Percentiles rank a stretch among this genome's conserved stretches.
phyloP scores from a whole-genome alignment of 2,113 vertebrate genomes.

The Heteronetta atricapilla region DNA sequence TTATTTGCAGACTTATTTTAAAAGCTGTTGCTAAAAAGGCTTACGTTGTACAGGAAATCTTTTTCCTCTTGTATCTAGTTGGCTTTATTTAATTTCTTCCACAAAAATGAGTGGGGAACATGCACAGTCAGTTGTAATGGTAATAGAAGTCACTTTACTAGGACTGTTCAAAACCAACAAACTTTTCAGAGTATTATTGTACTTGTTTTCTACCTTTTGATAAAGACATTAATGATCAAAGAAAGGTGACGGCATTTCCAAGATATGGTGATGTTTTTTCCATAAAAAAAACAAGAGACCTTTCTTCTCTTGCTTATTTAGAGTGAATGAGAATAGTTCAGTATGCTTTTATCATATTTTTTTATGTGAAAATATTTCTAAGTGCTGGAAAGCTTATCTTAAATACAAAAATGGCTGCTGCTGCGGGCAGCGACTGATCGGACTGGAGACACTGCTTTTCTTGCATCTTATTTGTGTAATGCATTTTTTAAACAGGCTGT shows the following conservation, averaged over 20 bases:
- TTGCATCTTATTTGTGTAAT: slow-evolving; percentile 36
- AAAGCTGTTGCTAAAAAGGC: neutral
- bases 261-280: neutral
- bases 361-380: neutral
- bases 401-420: slow-evolving; percentile 35
- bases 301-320: neutral
- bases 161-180: neutral
- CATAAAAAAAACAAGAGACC: neutral
- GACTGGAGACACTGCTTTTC: slow-evolving; percentile 49
- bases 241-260: neutral
- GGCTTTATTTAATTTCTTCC: neutral
- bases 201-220: neutral
- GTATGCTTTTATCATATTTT: neutral
- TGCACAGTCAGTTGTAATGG: neutral
- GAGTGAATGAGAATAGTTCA: fast-evolving
- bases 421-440: slow-evolving; percentile 46
- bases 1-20: neutral
- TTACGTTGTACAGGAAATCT: neutral
- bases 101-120: neutral
- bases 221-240: fast-evolving
- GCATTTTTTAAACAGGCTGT: slow-evolving; percentile 50
- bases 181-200: fast-evolving
- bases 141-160: neutral
- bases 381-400: slow-evolving; percentile 1
- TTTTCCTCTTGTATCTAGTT: neutral